These are phyloP conservation scores for Cisticola juncidis DNA, from an alignment of 2,113 vertebrate genomes.

Conservation along the genomic window DNA sequence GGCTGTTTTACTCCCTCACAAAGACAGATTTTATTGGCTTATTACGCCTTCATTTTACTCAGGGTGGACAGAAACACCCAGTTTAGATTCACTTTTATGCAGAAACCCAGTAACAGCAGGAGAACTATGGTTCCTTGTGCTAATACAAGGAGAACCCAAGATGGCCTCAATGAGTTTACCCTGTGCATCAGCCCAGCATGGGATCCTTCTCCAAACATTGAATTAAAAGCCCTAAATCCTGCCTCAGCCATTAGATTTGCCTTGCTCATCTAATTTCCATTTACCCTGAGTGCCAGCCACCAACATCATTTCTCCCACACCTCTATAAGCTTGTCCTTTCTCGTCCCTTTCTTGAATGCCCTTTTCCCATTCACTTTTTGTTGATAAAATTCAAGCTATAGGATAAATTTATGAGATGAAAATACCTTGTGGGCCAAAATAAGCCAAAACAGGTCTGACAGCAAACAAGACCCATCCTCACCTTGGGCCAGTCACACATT, in stretches of 20 bases:
- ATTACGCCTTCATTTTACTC: neutral
- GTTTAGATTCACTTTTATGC: neutral
- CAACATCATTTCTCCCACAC: neutral
- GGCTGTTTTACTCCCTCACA: conserved; percentile 1
- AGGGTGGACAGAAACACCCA: neutral
- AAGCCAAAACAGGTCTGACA: neutral
- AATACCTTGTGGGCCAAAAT: neutral
- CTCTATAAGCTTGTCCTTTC: neutral
- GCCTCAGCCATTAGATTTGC: neutral
- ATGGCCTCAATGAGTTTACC: neutral
- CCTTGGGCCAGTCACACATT: neutral
- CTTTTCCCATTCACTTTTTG: neutral
- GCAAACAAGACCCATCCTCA: neutral
- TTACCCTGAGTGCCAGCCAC: neutral
- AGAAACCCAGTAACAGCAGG: neutral
- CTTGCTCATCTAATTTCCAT: neutral
- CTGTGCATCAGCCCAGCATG: neutral
- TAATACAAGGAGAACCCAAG: neutral
- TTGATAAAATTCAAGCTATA: neutral
- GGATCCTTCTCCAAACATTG: neutral
- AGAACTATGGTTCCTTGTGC: neutral
- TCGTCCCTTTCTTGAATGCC: neutral
- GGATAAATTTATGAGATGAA: neutral
- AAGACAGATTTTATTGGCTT: conserved; percentile 6
- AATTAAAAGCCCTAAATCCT: neutral